These are phyloP conservation scores for Eucidaris tribuloides DNA, from an alignment of 35 echinoderm and acorn worm genomes.

Conservation along the genomic window DNA sequence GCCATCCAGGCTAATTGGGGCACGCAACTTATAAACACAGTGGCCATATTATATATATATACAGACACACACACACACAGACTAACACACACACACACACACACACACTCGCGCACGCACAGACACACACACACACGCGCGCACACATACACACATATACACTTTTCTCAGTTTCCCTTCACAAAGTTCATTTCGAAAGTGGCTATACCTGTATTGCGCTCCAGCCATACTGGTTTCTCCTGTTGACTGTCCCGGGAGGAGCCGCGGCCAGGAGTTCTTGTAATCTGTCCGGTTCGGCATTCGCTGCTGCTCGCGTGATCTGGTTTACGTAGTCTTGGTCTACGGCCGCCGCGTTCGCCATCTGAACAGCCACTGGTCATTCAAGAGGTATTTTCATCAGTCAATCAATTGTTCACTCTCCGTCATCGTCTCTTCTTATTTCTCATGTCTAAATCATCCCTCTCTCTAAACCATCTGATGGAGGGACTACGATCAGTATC, in stretches of 20 bases:
- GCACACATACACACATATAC: not conserved
- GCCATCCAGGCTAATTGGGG: too few relatives aligned
- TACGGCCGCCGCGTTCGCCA: not conserved
- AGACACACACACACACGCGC: not conserved
- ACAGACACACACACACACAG: not conserved
- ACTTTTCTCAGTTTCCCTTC: not conserved
- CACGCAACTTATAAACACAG: not conserved
- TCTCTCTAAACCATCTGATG: not conserved
- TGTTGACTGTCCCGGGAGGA: conserved; percentile 7
- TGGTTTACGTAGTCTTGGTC: not conserved
- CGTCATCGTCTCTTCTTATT: not conserved
- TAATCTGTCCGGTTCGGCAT: conserved; percentile 1
- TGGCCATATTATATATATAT: not conserved
- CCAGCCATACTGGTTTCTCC: conserved; percentile 39
- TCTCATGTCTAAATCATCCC: too few relatives aligned
- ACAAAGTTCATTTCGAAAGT: not conserved
- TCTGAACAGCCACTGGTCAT: not conserved
- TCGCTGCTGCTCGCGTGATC: conserved; percentile 40
- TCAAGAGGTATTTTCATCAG: not conserved
- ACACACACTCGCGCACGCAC: not conserved
- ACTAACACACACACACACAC: not conserved
- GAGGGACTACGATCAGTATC: not conserved
- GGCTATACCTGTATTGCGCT: conserved; percentile 63
- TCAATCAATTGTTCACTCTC: not conserved
- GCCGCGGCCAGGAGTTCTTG: not conserved